Percentiles rank a stretch among this genome's conserved stretches.
These are phyloP conservation scores for Formica exsecta DNA, from an alignment of 1,140 invertebrate genomes.

Conservation along the genomic window DNA sequence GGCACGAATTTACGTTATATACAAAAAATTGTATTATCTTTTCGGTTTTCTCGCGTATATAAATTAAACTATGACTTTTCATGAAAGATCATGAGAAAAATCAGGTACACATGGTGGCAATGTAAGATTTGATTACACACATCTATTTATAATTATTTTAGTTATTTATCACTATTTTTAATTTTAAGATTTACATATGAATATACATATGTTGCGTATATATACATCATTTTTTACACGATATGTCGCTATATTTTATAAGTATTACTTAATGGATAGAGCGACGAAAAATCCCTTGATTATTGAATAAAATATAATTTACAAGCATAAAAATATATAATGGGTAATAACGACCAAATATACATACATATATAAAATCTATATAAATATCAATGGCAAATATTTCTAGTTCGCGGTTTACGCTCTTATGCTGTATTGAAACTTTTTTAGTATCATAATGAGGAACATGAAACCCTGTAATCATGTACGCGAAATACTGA, in stretches of 20 bases:
- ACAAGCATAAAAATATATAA: slow-evolving; percentile 14
- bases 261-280: not conserved
- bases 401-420: slow-evolving; percentile 12
- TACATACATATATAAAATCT: not conserved
- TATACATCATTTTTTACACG: not conserved
- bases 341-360: slow-evolving; percentile 6
- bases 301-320: slow-evolving; percentile 25
- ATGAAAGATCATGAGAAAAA: not conserved
- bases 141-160: slow-evolving; percentile 26
- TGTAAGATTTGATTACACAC: slow-evolving; percentile 18
- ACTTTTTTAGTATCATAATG: slow-evolving; percentile 18
- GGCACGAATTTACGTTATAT: not conserved
- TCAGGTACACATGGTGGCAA: not conserved
- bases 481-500: slow-evolving; percentile 17
- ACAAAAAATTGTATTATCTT: slow-evolving; percentile 15
- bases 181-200: slow-evolving; percentile 11
- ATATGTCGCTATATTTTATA: slow-evolving; percentile 20
- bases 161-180: slow-evolving; percentile 28
- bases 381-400: slow-evolving; percentile 9
- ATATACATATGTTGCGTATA: slow-evolving; percentile 19
- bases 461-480: slow-evolving; percentile 34
- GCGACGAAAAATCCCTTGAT: slow-evolving; percentile 17
- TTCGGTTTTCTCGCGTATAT: not conserved
- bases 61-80: not conserved
- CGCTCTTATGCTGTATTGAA: not conserved